These are phyloP conservation scores for Lasioglossum morio DNA, from an alignment of 2,888 invertebrate genomes.

Conservation along the genomic window DNA sequence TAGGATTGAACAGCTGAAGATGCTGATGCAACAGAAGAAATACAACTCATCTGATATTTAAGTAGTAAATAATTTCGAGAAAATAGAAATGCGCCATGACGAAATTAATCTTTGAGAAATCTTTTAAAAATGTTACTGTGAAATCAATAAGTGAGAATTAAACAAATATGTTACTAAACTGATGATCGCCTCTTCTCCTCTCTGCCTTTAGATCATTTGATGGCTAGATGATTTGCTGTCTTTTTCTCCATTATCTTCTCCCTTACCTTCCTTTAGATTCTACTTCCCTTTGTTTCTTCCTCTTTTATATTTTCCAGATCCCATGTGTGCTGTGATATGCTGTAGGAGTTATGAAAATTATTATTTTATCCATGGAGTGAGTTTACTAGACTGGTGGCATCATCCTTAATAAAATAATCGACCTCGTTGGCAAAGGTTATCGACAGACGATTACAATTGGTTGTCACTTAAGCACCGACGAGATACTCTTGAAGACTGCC, in stretches of 20 bases:
- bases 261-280: no score
- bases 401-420: background rate
- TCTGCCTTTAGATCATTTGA: background rate
- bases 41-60: background rate
- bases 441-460: background rate
- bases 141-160: background rate
- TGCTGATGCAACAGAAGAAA: slow-evolving; percentile 14
- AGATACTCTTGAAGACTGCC: no score
- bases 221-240: background rate
- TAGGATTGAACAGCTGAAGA: slow-evolving; percentile 48
- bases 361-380: background rate
- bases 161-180: background rate
- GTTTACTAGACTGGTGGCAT: background rate
- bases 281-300: background rate
- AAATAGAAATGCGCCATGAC: background rate
- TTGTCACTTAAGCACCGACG: no score
- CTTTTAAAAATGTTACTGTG: background rate
- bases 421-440: background rate
- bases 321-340: background rate
- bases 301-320: background rate
- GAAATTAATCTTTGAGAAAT: background rate
- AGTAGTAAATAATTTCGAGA: background rate
- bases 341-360: background rate
- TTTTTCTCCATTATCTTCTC: background rate
- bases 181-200: background rate